Evolutionary conservation across 2,797 vertebrate genomes (phyloP), one percentile per base, ranked within the genome.

Genomic region (Schizothorax lantsangensis): DNA sequence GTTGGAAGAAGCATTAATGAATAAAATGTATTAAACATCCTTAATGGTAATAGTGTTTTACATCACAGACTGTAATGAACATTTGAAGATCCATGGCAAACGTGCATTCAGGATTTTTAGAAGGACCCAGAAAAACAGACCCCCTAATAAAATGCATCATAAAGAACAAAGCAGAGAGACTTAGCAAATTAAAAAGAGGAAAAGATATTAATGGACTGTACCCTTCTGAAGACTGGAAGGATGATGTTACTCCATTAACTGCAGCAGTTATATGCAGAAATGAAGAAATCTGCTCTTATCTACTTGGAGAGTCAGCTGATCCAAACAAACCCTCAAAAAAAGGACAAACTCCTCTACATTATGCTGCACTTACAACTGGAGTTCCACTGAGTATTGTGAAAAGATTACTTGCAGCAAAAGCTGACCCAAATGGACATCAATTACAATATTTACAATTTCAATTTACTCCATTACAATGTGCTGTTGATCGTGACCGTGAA

Each of bases 361-460:
- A 89, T 87, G 89, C 90, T 36, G 87, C 86, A 73, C 0, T 1
- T 1, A 77, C 17, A 0, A 5, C 1, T 33, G 66, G 77, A 0
- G 88, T 90, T 66, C 81, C 90, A 8, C 0, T 83, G 71, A 0
- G 0, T 80, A 90, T 94, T 87, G 88, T 91, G 15, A 40, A 4
- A 23, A 85, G 64, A 79, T 83, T 95, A 10, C 89, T 94, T 2
- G 8, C 68, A 71, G 84, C 59, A 23, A 90, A 90, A 1, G 92
- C 93, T 36, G 0, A 92, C 43, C 30, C n/a, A 79, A n/a, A 36
- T 36, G 36, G 2, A 36, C 3, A 4, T 36, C 36, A 36, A 36
- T 36, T 4, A 36, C 36, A 36, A n/a, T n/a, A n/a, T n/a, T n/a
- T n/a, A n/a, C n/a, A 36, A 36, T 36, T 36, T n/a, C n/a, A n/a